Base-by-base conservation (phyloP, 2,888 invertebrate genomes). In the Ypsolopha sequella region DNA sequence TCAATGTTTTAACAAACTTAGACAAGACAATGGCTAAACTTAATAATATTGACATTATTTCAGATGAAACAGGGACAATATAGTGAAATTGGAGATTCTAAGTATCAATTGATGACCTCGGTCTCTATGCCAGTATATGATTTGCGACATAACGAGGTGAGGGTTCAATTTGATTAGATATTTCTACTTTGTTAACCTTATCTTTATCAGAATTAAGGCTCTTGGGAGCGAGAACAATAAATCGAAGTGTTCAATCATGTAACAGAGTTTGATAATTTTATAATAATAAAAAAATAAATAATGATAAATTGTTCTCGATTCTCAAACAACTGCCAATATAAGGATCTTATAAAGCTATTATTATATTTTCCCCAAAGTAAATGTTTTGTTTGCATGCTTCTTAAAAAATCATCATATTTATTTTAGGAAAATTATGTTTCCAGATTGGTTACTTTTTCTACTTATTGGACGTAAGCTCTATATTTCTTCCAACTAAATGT, bases 71-170 rank as follows among this genome's bases (percentile, higher is more conserved):
- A 90, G 70, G 90, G 90, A 55, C 89, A 89, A 66, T 88, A 89
- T 61, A 89, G 89, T 49, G 89, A 89, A 61, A 72, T 89, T 11
- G 92, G 86, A 51, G 82, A 85, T 61, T 74, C 92, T 60, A 87
- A 88, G 53, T 95, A 95, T 71, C 91, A 93, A 62, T 88, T 97
- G 70, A 95, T 97, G 93, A 97, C 96, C 10, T 95, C 97, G 7
- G 95, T 97, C 11, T 95, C 97, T 52, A 93, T 95, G 88, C 97
- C 97, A 7, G 97, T 97, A 39, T 97, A 95, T 73, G 96, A 97
- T 84, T 90, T 92, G 60, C 91, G 94, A 47, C 92, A 93, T 60
- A 93, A 93, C 76, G 93, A 93, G 89, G 95, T 95, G 89, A 90
- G 93, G 66, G 59, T 51, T 49, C 41, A 34, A 49, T 10, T 39